These are phyloP conservation scores for Neogobius melanostomus DNA, from an alignment of 2,113 vertebrate genomes.

Conservation along the genomic window DNA sequence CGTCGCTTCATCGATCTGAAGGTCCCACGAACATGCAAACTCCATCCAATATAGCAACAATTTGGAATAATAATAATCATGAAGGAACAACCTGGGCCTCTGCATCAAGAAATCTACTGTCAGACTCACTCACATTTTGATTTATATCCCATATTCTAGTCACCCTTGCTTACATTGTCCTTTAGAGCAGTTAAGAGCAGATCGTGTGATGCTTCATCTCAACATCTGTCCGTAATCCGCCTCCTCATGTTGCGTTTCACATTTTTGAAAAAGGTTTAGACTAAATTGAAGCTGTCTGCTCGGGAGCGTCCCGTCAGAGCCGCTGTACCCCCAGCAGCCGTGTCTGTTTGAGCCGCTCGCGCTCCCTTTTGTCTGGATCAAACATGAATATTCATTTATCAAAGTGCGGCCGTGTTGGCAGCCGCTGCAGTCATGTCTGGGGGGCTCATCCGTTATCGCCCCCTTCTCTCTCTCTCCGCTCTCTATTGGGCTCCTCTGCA, in stretches of 20 bases:
- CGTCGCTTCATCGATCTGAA: too few species aligned
- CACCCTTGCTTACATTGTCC: too few species aligned
- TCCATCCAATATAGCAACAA: too few species aligned
- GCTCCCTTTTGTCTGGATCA: conserved; percentile 62
- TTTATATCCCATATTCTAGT: too few species aligned
- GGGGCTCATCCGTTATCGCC: conserved; percentile 73
- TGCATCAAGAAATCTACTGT: too few species aligned
- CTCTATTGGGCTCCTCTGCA: conserved; percentile 59
- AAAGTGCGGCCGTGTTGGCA: conserved; percentile 69
- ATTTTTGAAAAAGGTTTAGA: neutral
- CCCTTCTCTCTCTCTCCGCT: conserved; percentile 56
- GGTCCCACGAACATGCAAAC: too few species aligned
- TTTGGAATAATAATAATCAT: too few species aligned
- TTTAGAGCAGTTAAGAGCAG: too few species aligned
- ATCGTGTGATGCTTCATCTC: too few species aligned
- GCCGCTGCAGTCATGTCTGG: conserved; percentile 75
- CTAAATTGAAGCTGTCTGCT: neutral
- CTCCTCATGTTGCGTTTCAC: neutral
- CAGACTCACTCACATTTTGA: too few species aligned
- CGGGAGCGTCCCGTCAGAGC: conserved; percentile 13
- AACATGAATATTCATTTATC: conserved; percentile 76
- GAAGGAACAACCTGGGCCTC: too few species aligned
- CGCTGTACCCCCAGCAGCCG: conserved; percentile 38
- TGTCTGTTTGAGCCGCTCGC: conserved; percentile 56
- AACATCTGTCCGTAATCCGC: too few species aligned